Evolutionary conservation across 2,113 vertebrate genomes (phyloP).

Genomic region (Mola mola): DNA sequence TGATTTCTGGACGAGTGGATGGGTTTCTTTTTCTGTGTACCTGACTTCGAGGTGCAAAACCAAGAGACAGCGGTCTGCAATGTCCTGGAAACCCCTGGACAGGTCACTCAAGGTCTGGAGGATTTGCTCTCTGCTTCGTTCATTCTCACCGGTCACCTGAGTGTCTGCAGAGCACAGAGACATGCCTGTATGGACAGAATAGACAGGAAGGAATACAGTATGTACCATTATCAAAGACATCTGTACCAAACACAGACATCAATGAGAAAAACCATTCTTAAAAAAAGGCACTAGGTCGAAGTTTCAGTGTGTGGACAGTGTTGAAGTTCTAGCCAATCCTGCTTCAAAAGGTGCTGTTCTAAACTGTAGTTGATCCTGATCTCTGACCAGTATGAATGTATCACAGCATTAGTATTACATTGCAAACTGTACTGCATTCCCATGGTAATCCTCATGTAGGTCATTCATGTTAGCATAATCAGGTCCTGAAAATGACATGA

Average conservation of each 20-base stretch:
- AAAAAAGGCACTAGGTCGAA: not conserved
- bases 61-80: slow-evolving; percentile 94
- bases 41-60: slow-evolving; percentile 97
- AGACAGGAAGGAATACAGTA: slow-evolving; percentile 4
- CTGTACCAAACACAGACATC: not conserved
- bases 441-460: too few relatives aligned
- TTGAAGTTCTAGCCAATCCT: too few relatives aligned
- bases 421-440: not conserved
- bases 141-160: slow-evolving; percentile 83
- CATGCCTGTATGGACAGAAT: slow-evolving; percentile 64
- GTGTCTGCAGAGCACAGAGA: slow-evolving; percentile 86
- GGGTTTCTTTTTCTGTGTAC: slow-evolving; percentile 83
- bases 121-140: slow-evolving; percentile 92
- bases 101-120: slow-evolving; percentile 92
- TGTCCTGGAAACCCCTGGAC: slow-evolving; percentile 93
- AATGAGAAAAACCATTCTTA: not conserved
- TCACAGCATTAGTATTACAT: not conserved
- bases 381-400: not conserved
- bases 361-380: not conserved
- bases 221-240: slow-evolving; percentile 5
- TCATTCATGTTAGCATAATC: slow-evolving; percentile 17
- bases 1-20: too few relatives aligned
- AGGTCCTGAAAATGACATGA: slow-evolving; percentile 16
- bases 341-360: too few relatives aligned
- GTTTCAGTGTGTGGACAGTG: not conserved